Percentiles rank a stretch among this genome's conserved stretches.
These are phyloP conservation scores for Tympanoctomys barrerae DNA, from an alignment of 2,797 vertebrate genomes.

Conservation along the genomic window DNA sequence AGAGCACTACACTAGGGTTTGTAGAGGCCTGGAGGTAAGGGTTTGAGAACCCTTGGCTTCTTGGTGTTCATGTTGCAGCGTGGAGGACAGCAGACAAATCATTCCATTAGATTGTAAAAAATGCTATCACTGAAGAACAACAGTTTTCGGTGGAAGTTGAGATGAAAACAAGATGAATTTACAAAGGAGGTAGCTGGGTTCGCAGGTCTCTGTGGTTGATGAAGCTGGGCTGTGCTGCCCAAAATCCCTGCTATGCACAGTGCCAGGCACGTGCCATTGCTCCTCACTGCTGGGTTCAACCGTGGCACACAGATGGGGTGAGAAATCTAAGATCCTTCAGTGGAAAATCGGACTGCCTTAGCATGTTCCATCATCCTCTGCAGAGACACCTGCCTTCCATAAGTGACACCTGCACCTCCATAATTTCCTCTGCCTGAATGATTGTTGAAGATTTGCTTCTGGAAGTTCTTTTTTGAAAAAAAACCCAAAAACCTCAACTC, in stretches of 20 bases:
- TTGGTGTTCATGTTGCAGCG: background rate
- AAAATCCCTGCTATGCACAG: background rate
- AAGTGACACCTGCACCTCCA: too few species aligned
- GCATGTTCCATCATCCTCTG: background rate
- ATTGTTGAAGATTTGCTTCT: slow-evolving; percentile 57
- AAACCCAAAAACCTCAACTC: background rate
- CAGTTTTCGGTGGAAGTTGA: background rate
- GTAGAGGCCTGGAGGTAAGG: background rate
- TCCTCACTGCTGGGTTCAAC: background rate
- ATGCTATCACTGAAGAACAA: background rate
- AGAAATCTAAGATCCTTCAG: background rate
- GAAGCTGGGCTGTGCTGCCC: background rate
- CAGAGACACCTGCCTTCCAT: background rate
- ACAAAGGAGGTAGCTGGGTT: background rate
- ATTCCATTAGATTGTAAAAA: background rate
- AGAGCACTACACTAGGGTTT: background rate
- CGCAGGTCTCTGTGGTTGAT: background rate
- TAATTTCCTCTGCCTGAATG: background rate
- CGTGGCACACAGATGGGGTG: background rate
- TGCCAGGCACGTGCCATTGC: background rate
- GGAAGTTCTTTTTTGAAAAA: background rate
- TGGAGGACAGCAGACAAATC: background rate
- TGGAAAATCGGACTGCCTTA: background rate
- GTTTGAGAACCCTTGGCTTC: background rate
- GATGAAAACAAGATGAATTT: background rate